These are phyloP conservation scores for Merluccius polli DNA, from an alignment of 2,797 vertebrate genomes.

Conservation along the genomic window DNA sequence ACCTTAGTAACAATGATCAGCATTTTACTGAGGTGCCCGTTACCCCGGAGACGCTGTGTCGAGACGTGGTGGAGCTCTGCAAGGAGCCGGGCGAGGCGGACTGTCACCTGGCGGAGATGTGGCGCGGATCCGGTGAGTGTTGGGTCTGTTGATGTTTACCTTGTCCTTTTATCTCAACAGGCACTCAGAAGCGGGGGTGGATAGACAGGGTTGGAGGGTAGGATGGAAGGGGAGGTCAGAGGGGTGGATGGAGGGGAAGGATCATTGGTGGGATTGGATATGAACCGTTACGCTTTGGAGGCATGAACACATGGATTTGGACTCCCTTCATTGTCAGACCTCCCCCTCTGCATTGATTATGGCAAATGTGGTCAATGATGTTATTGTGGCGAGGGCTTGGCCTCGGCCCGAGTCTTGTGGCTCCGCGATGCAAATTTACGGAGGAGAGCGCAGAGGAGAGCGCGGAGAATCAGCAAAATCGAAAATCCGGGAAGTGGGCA, in stretches of 20 bases:
- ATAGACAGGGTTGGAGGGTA: not conserved
- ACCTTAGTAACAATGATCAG: slow-evolving; percentile 98
- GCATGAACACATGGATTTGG: not conserved
- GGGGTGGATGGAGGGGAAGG: not conserved
- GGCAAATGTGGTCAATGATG: slow-evolving; percentile 4
- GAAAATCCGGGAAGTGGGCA: slow-evolving; percentile 45
- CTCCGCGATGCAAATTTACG: slow-evolving; percentile 49
- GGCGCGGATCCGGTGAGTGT: slow-evolving; percentile 88
- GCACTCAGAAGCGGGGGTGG: not conserved
- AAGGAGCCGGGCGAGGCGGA: slow-evolving; percentile 90
- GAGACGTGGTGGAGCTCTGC: slow-evolving; percentile 93
- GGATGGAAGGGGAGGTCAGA: not conserved
- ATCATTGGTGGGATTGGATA: not conserved
- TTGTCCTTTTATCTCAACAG: not conserved
- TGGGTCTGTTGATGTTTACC: not conserved
- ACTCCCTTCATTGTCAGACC: not conserved
- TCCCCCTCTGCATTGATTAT: not conserved
- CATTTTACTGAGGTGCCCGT: slow-evolving; percentile 98
- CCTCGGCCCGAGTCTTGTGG: slow-evolving; percentile 19
- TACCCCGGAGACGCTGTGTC: slow-evolving; percentile 89
- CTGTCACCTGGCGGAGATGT: slow-evolving; percentile 91
- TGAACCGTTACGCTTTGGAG: not conserved
- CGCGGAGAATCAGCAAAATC: slow-evolving; percentile 29
- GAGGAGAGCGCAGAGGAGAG: slow-evolving; percentile 23
- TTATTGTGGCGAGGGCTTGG: slow-evolving; percentile 33